Conservation (phyloP, 2,113 vertebrate species). For the Protobothrops flavoviridis region DNA sequence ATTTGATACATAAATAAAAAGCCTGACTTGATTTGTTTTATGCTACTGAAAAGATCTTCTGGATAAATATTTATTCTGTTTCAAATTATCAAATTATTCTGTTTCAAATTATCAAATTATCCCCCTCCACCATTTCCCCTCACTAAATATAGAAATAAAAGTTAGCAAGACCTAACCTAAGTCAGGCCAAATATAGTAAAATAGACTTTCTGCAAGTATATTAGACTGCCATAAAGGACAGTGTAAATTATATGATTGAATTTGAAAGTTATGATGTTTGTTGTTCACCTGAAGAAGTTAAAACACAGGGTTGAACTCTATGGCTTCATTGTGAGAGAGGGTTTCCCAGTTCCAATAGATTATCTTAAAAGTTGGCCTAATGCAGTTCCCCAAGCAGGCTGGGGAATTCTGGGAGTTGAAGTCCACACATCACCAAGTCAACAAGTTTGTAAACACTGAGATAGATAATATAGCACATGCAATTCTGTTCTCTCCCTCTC, state of each 20-base stretch:
- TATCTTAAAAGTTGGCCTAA: not conserved
- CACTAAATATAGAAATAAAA: constrained; percentile 1
- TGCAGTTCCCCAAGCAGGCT: not conserved
- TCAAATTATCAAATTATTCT: not conserved
- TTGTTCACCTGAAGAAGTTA: not conserved
- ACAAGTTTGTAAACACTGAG: too few species aligned
- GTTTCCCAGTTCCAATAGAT: not conserved
- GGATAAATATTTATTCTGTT: not conserved
- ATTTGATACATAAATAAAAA: not conserved
- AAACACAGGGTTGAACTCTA: not conserved
- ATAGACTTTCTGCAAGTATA: not conserved
- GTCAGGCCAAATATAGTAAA: not conserved
- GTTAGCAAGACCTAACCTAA: not conserved
- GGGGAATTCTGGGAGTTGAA: not conserved
- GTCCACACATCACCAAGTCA: not conserved
- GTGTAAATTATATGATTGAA: not conserved
- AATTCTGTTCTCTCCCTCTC: not conserved
- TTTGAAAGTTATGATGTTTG: not conserved
- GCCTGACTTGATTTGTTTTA: not conserved
- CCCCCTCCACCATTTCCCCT: not conserved
- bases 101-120: not conserved
- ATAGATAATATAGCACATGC: not conserved
- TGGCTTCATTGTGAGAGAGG: not conserved
- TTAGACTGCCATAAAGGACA: not conserved
- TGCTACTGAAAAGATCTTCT: constrained; percentile 17